Evolutionary conservation across 2,797 vertebrate genomes (phyloP).

Genomic region (Nyctalus aviator): DNA sequence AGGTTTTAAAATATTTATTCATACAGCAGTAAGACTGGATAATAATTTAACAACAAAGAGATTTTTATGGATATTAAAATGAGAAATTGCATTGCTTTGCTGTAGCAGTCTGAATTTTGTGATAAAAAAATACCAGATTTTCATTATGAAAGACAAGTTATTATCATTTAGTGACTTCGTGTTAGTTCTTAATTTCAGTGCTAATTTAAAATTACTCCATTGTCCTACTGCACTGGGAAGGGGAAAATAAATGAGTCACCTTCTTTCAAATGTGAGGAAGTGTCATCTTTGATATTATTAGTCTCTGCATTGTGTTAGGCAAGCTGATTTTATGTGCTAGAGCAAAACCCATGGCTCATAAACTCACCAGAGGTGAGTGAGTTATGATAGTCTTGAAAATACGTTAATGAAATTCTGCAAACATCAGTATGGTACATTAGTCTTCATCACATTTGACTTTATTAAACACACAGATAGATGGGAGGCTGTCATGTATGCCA

Average conservation of each 20-base stretch:
- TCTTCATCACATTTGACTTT: constrained; percentile 88
- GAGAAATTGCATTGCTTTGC: neutral
- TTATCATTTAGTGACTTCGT: constrained; percentile 54
- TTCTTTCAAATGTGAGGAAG: constrained; percentile 82
- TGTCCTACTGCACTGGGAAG: constrained; percentile 42
- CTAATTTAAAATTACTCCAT: constrained; percentile 70
- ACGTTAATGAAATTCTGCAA: constrained; percentile 88
- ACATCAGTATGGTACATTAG: constrained; percentile 89
- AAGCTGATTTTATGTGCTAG: constrained; percentile 87
- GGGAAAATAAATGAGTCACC: constrained; percentile 83
- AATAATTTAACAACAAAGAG: neutral
- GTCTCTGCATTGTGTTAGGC: constrained; percentile 82
- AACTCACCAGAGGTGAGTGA: constrained; percentile 88
- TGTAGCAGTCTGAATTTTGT: neutral
- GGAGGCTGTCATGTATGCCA: constrained; percentile 80
- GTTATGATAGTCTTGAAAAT: constrained; percentile 87
- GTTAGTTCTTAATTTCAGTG: constrained; percentile 52
- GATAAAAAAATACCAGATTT: neutral
- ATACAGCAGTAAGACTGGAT: neutral
- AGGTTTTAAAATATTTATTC: neutral
- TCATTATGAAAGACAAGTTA: neutral
- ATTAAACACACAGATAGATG: constrained; percentile 87
- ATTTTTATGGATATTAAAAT: neutral
- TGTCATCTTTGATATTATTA: constrained; percentile 83
- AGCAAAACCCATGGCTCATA: constrained; percentile 88